phyloP scores from a whole-genome alignment of 2,888 invertebrate species.

The Acrobasis suavella region DNA sequence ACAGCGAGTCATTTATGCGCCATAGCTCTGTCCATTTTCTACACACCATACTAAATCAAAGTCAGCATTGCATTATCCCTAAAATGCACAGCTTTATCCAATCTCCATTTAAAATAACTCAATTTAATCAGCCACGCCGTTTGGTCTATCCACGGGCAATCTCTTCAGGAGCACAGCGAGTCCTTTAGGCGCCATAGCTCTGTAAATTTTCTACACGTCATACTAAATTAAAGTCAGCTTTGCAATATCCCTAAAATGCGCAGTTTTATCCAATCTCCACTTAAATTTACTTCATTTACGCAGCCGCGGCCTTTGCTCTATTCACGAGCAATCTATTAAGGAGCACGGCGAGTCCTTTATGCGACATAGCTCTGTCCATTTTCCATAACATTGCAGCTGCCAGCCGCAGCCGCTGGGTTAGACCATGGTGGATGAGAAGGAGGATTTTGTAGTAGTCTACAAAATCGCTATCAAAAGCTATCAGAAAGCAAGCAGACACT shows the following conservation, averaged over 20 bases:
- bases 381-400: slow-evolving; percentile 65
- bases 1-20: slow-evolving; percentile 54
- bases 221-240: too few relatives aligned
- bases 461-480: too few relatives aligned
- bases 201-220: too few relatives aligned
- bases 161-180: background rate
- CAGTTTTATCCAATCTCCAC: too few relatives aligned
- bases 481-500: too few relatives aligned
- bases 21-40: slow-evolving; percentile 61
- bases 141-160: background rate
- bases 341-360: slow-evolving; percentile 50
- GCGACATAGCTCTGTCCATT: slow-evolving; percentile 62
- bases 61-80: too few relatives aligned
- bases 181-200: too few relatives aligned
- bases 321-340: slow-evolving; percentile 8
- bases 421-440: slow-evolving; percentile 29
- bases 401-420: slow-evolving; percentile 50
- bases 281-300: too few relatives aligned
- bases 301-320: too few relatives aligned
- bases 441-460: background rate
- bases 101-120: background rate
- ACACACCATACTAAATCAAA: too few relatives aligned
- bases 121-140: background rate
- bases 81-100: slow-evolving; percentile 51
- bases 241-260: background rate